Percentiles rank a stretch among this genome's conserved stretches.
Conservation (phyloP, 2,113 vertebrate species). For the Harpagus bidentatus region DNA sequence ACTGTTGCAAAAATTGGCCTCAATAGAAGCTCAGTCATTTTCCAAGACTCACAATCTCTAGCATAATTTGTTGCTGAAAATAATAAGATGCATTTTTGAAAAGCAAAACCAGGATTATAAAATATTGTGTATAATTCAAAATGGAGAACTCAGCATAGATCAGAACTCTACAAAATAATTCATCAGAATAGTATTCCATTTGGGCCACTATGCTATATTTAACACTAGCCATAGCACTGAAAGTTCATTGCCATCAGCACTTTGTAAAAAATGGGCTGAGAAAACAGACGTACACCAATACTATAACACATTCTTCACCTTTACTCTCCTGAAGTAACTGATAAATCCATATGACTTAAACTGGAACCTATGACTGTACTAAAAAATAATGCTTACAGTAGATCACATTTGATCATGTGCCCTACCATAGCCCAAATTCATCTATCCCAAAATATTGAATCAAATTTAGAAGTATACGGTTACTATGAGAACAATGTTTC, state of each 20-base stretch:
- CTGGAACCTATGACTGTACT: not conserved
- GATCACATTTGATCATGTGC: not conserved
- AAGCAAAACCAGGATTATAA: not conserved
- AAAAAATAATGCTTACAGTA: not conserved
- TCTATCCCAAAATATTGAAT: not conserved
- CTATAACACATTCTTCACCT: not conserved
- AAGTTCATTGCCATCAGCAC: not conserved
- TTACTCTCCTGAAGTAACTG: not conserved
- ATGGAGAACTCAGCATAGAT: not conserved
- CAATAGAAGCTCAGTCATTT: slow-evolving; percentile 32
- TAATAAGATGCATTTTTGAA: not conserved
- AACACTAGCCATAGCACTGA: not conserved
- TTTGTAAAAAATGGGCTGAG: not conserved
- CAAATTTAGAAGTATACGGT: not conserved
- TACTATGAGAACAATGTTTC: not conserved
- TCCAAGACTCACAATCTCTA: not conserved
- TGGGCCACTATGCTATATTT: not conserved
- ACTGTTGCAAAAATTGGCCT: slow-evolving; percentile 29
- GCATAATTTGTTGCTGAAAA: not conserved
- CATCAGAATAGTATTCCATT: not conserved
- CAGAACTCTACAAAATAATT: not conserved
- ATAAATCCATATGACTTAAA: not conserved
- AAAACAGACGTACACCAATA: not conserved
- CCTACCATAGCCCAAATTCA: not conserved
- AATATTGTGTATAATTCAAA: not conserved